Evolutionary conservation across 1,140 invertebrate species (phyloP).

Genomic region (Eurosta solidaginis): DNA sequence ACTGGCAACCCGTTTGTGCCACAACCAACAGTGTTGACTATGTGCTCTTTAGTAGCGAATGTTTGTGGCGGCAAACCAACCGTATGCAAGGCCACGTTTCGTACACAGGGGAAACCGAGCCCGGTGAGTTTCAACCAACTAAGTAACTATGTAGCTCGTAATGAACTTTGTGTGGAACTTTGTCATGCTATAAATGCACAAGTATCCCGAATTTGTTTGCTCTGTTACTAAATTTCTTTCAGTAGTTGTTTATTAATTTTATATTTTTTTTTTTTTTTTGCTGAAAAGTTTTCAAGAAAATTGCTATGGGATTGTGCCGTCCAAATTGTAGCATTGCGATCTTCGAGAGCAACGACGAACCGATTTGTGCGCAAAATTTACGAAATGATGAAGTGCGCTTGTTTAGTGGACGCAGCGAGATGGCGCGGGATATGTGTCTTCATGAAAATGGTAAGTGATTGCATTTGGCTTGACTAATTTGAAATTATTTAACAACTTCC

Average conservation of each 20-base stretch:
- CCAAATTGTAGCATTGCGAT: slow-evolving; percentile 7
- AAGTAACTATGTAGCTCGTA: no score
- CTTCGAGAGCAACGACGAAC: background rate
- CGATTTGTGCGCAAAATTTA: slow-evolving; percentile 44
- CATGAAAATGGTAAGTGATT: slow-evolving; percentile 20
- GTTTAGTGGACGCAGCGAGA: slow-evolving; percentile 47
- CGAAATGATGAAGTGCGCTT: slow-evolving; percentile 34
- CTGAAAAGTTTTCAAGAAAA: slow-evolving; percentile 32
- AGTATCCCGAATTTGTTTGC: slow-evolving; percentile 9
- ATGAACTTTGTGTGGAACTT: background rate
- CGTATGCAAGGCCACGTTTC: background rate
- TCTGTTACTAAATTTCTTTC: background rate
- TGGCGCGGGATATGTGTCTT: slow-evolving; percentile 41
- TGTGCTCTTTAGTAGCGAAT: slow-evolving; percentile 6
- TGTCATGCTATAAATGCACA: background rate
- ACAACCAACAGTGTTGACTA: background rate
- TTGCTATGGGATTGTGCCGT: slow-evolving; percentile 17
- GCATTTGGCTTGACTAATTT: background rate
- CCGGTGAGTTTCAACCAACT: slow-evolving; percentile 2
- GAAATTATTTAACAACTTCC: background rate
- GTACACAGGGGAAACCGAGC: background rate
- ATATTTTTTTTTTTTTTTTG: background rate
- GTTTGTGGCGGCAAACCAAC: slow-evolving; percentile 2
- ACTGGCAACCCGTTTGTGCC: background rate
- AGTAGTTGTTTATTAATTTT: background rate